Evolutionary conservation across 2,888 invertebrate genomes (phyloP), one percentile per base, ranked within the genome.

Genomic region (Aporophyla nigra): DNA sequence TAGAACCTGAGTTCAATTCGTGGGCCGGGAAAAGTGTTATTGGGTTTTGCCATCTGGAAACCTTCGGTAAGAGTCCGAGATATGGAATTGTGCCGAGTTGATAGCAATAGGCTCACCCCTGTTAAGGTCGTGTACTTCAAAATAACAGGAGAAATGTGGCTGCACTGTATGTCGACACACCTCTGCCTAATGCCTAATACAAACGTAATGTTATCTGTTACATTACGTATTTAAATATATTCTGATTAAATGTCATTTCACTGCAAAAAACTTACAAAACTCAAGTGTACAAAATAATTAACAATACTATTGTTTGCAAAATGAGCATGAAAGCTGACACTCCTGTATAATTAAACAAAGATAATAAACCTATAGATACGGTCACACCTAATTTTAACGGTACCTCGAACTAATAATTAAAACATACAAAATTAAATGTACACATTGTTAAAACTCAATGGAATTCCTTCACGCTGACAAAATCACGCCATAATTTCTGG

Each of bases 391-490:
- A 82, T 84, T 82, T 83, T 63, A 83, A 86, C 83, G 78, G 82
- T 83, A 76, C 67, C 46, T 43, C 49, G 56, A 74, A 74, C 77
- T 80, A 86, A 86, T 87, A 87, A 88, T 85, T 85, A 86, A 82
- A 87, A 84, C 86, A 85, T 86, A 89, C 85, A 90, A 86, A 89
- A 89, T 90, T 87, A 86, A 88, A 86, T 75, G 58, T 83, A 74
- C 85, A 86, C 85, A 89, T 89, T 91, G 89, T 90, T 86, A 80
- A 19, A 83, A 75, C 75, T 91, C 90, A 90, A 90, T 90, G 90
- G 87, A 90, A 93, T 92, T 90, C 90, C 87, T 90, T 90, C 84
- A 89, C 88, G 88, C 87, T 89, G 84, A 85, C 88, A 86, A 87
- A 88, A 88, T 87, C 77, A 80, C 74, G 85, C 86, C 86, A 89